Base-by-base conservation (phyloP, 2,888 invertebrate species). In the Heteromurus nitidus region DNA sequence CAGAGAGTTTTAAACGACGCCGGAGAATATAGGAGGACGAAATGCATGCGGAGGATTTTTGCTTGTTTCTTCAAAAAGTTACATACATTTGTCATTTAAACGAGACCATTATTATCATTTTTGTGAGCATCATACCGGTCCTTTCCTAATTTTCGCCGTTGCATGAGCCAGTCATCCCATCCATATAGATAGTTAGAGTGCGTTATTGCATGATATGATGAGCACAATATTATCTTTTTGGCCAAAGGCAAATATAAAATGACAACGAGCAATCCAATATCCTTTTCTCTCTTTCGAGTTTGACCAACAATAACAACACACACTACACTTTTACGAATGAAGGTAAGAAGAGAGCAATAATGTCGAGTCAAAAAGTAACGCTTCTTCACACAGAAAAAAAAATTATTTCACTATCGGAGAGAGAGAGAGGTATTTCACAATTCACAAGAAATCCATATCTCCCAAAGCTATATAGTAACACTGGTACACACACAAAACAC, bases 61-160 rank as follows among this genome's bases (percentile, higher is more conserved):
- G 30, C 55, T 28, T 5, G 30, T 31, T 5, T 62, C 60, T 20
- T 62, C 62, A 58, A 50, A 36, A 50, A 7, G 7, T 18, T 50
- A 64, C 67, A 31, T 28, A 22, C 77, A 82, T 82, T 77, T 79
- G 77, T 82, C 82, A 77, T 82, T 77, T 76, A 82, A 80, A 82
- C 72, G 72, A 82, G 82, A 75, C 82, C 70, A 81, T 81, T 70
- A 79, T 31, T n/a, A 70, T 58, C 18, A 42, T 28, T 65, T 18
- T 36, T 9, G 36, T 36, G 55, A 62, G 72, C 62, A 50, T n/a
- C 64, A 65, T 75, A 67, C 75, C 67, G 75, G 75, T 55, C 75
- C 75, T 75, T 67, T 55, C 58, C 58, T 67, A 75, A 58, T 75
- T 75, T 75, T 67, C 65, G 53, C 7, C 24, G 16, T 62, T 73